Base-by-base conservation (phyloP, 2,888 invertebrate species). In the Andrena dorsata region DNA sequence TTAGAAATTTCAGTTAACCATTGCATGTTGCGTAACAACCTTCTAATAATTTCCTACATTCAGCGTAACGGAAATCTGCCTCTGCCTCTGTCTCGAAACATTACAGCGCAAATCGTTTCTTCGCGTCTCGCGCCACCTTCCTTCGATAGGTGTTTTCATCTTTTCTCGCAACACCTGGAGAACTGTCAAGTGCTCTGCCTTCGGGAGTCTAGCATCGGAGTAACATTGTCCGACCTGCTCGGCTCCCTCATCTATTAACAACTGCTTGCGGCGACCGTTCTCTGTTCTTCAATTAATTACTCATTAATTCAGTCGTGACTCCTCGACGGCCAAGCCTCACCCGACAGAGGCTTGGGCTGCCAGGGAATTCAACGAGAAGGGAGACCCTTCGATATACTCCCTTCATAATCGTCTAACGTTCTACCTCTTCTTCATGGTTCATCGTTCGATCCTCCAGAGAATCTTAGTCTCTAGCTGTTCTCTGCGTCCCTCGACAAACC, bases 401-500 rank as follows among this genome's bases (percentile, higher is more conserved):
- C 53, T 7, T 26, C 30, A 5, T 51, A 69, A 56, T 51, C n/a
- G 20, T 41, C 71, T 76, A 61, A 65, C 23, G 41, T 56, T 32
- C 30, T 56, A 51, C 7, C 51, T 65, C 20, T 32, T 23, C 16
- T 7, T 56, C 61, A 8, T 80, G 51, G 61, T 30, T 80, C 32
- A 66, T 71, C 32, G 58, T 64, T 53, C 71, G 78, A 79, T 66
- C 8, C 30, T 53, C 41, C 10, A 5, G 65, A 13, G 35, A 13
- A 28, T n/a, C 35, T 56, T 35, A 10, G n/a, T 49, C 23, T 28
- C 2, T 20, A 63, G 64, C 16, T 28, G 20, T 68, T 26, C 35
- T 2, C n/a, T 26, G n/a, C 74, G 60, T 53, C 60, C 64, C 51
- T 58, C 63, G 51, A 0, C 58, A 56, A 58, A 80, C 88, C 88